These are phyloP conservation scores for Coryphaenoides rupestris DNA, from an alignment of 2,113 vertebrate genomes.

Conservation along the genomic window DNA sequence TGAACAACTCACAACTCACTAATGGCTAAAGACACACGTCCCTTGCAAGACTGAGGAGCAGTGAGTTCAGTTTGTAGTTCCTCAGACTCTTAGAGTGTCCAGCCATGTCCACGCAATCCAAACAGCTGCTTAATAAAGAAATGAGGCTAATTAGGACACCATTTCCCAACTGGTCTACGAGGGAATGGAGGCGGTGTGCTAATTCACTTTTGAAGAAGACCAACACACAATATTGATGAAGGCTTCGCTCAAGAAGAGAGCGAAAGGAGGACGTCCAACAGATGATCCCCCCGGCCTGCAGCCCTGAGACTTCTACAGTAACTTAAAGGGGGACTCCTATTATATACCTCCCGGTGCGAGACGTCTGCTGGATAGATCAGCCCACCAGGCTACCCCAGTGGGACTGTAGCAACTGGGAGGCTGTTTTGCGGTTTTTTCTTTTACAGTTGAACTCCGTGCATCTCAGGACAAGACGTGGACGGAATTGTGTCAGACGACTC, in stretches of 20 bases:
- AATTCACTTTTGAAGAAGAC: constrained; percentile 59
- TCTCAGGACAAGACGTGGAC: too few species aligned
- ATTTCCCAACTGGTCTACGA: constrained; percentile 68
- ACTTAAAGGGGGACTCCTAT: too few species aligned
- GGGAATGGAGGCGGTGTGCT: constrained; percentile 54
- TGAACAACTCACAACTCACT: background rate
- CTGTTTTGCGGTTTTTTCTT: too few species aligned
- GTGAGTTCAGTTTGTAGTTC: background rate
- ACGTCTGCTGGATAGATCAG: too few species aligned
- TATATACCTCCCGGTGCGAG: too few species aligned
- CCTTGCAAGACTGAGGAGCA: background rate
- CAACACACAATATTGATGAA: constrained; percentile 51
- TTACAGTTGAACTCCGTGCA: too few species aligned
- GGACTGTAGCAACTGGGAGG: too few species aligned
- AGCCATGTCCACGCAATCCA: constrained; percentile 51
- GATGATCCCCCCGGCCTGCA: too few species aligned
- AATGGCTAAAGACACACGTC: constrained; percentile 2
- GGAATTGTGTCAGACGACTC: too few species aligned
- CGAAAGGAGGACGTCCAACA: constrained; percentile 10
- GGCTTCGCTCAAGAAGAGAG: constrained; percentile 49
- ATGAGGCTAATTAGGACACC: constrained; percentile 67
- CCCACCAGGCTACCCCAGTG: too few species aligned
- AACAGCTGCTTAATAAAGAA: constrained; percentile 60
- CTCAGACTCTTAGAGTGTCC: constrained; percentile 30
- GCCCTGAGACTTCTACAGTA: too few species aligned